Percentiles rank a stretch among this genome's conserved stretches.
These are phyloP conservation scores for Lasioglossum malachurum DNA, from an alignment of 2,888 invertebrate genomes.

Conservation along the genomic window DNA sequence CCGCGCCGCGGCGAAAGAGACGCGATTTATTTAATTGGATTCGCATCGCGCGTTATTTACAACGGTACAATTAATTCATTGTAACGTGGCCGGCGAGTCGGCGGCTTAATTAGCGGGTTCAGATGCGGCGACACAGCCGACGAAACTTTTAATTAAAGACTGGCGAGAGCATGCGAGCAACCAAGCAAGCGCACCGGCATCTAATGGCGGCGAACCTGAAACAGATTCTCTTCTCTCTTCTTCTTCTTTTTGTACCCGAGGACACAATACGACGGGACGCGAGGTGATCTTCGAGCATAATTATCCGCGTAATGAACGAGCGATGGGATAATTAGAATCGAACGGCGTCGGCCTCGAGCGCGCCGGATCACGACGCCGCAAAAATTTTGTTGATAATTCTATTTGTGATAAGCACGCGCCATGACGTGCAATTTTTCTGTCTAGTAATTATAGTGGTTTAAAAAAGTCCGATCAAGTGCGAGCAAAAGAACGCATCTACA, in stretches of 20 bases:
- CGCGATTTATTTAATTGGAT: slow-evolving; percentile 47
- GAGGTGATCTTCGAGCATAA: not conserved
- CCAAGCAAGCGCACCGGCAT: not conserved
- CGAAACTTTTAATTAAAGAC: slow-evolving; percentile 53
- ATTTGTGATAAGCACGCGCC: too few species aligned
- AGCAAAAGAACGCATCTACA: too few species aligned
- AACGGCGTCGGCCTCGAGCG: not conserved
- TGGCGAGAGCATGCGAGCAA: slow-evolving; percentile 3
- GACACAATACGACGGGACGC: not conserved
- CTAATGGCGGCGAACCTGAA: slow-evolving; percentile 34
- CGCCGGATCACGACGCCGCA: not conserved
- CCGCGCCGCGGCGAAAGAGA: not conserved
- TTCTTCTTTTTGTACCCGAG: not conserved
- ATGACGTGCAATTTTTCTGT: too few species aligned
- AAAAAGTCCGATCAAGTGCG: too few species aligned
- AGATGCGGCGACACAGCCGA: slow-evolving; percentile 22
- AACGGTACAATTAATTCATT: slow-evolving; percentile 29
- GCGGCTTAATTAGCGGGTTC: slow-evolving; percentile 24
- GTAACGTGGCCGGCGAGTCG: slow-evolving; percentile 13
- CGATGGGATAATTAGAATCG: not conserved
- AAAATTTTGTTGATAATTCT: not conserved
- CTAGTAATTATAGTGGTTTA: too few species aligned
- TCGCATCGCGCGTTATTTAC: slow-evolving; percentile 34
- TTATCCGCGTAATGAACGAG: not conserved
- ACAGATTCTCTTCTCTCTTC: not conserved